Percentiles rank a stretch among this genome's conserved stretches.
These are phyloP conservation scores for Lepidochitona cinerea DNA, from an alignment of 2,888 invertebrate genomes.

Conservation along the genomic window DNA sequence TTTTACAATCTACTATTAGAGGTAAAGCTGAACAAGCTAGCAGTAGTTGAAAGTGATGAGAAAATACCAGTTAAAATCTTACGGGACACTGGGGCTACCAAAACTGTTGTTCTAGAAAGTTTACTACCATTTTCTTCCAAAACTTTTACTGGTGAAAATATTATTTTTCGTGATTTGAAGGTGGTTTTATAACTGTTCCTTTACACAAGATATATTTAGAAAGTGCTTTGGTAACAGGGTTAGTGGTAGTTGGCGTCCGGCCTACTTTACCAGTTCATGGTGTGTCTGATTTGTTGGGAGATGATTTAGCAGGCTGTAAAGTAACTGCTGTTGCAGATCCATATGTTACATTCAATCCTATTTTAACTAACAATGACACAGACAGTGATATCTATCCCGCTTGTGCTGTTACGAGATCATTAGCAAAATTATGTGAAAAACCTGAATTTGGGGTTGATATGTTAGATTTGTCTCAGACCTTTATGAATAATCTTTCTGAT, in stretches of 20 bases:
- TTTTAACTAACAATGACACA: too few relatives aligned
- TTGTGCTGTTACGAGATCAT: slow-evolving; percentile 3
- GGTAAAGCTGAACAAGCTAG: too few relatives aligned
- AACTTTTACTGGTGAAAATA: too few relatives aligned
- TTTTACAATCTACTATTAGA: too few relatives aligned
- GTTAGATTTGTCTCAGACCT: not conserved
- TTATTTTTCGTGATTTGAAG: too few relatives aligned
- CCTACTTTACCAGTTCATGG: not conserved
- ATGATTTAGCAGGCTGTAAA: slow-evolving; percentile 5
- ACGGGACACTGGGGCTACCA: not conserved
- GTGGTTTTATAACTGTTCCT: too few relatives aligned
- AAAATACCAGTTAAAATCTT: slow-evolving; percentile 1
- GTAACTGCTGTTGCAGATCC: not conserved
- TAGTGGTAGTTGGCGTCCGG: not conserved
- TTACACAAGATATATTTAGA: not conserved
- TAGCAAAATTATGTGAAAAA: not conserved
- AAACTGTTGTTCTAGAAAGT: not conserved
- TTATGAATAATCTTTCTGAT: not conserved
- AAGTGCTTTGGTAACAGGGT: not conserved
- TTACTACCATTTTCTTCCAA: too few relatives aligned
- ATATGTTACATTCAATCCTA: too few relatives aligned
- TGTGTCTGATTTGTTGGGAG: not conserved
- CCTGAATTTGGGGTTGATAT: too few relatives aligned
- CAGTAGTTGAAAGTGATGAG: too few relatives aligned
- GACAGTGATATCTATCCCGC: too few relatives aligned